Evolutionary conservation across 2,797 vertebrate genomes (phyloP).

Genomic region (Eulemur rubriventer): DNA sequence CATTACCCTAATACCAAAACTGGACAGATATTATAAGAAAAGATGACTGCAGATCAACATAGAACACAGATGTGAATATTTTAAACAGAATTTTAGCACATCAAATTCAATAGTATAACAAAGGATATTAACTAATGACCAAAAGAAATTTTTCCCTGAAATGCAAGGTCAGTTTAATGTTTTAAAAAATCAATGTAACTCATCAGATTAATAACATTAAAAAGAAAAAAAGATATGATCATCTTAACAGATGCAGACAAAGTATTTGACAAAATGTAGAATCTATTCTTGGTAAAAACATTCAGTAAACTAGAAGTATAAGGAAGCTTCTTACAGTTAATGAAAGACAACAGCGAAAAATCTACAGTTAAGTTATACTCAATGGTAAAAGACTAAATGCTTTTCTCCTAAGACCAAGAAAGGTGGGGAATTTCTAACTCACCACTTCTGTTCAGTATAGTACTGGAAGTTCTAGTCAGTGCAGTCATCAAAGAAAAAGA

Average conservation of each 20-base stretch:
- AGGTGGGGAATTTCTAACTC: not conserved
- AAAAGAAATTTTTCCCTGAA: not conserved
- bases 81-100: not conserved
- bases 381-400: not conserved
- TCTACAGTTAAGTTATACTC: not conserved
- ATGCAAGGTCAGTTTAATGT: not conserved
- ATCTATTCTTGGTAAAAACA: not conserved
- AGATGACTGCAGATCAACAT: not conserved
- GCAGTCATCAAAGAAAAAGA: not conserved
- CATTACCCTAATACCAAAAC: not conserved
- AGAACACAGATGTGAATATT: not conserved
- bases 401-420: not conserved
- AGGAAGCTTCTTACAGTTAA: not conserved
- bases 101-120: not conserved
- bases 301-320: not conserved
- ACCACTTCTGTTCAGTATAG: not conserved
- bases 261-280: not conserved
- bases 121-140: not conserved
- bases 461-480: not conserved
- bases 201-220: not conserved
- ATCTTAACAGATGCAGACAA: not conserved
- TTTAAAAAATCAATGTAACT: not conserved
- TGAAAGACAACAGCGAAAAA: not conserved
- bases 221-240: not conserved
- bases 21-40: not conserved